Conservation (phyloP, 2,113 vertebrate species). For the Condylura cristata region DNA sequence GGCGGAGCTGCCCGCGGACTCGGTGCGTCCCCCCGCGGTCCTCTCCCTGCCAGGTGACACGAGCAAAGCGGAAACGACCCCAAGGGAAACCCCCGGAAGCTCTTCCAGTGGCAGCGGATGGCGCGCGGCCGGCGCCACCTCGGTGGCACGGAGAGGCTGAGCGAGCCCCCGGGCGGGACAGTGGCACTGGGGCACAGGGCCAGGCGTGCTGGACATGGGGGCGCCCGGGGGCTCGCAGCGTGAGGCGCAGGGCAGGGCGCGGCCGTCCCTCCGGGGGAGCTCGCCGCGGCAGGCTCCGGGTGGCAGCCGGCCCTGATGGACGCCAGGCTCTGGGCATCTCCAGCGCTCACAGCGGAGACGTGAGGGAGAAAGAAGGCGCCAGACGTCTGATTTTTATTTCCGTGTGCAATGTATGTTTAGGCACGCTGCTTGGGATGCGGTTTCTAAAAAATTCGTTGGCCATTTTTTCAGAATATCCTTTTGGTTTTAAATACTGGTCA, state of each 20-base stretch:
- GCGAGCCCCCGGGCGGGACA: no score
- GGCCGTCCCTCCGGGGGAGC: neutral
- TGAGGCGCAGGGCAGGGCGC: neutral
- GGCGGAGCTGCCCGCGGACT: neutral
- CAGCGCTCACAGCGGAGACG: constrained; percentile 64
- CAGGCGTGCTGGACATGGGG: constrained; percentile 6
- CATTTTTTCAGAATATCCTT: constrained; percentile 86
- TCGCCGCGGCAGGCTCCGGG: neutral
- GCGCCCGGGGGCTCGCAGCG: neutral
- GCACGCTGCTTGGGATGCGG: constrained; percentile 88
- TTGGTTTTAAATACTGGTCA: constrained; percentile 90
- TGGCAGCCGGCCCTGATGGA: neutral
- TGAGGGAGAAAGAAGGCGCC: constrained; percentile 79
- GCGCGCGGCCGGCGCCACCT: fast-evolving
- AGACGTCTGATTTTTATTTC: constrained; percentile 84
- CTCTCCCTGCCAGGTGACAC: neutral
- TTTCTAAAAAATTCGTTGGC: constrained; percentile 87
- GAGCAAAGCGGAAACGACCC: neutral
- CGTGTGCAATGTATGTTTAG: constrained; percentile 88
- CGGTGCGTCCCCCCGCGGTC: neutral
- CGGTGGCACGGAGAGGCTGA: no score
- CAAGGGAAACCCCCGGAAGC: neutral
- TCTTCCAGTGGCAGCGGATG: neutral
- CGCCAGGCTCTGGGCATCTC: no score
- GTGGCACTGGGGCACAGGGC: no score